phyloP scores from a whole-genome alignment of 1,140 invertebrate genomes.

The Sitophilus oryzae region DNA sequence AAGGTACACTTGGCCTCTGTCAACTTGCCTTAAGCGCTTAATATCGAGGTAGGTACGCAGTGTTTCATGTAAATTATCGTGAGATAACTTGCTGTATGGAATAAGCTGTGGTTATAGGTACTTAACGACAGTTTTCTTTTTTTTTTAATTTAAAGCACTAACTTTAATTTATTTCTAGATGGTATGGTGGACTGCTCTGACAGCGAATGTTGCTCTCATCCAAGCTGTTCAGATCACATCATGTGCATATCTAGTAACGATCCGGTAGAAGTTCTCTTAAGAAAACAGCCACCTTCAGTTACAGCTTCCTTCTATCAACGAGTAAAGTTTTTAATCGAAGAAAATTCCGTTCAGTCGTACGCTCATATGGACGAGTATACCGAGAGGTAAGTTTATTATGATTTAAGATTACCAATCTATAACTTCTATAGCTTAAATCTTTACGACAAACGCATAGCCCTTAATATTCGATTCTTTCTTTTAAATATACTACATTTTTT shows the following conservation, averaged over 20 bases:
- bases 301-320: constrained; percentile 97
- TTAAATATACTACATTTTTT: neutral
- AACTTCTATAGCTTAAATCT: constrained; percentile 10
- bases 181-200: constrained; percentile 97
- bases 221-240: constrained; percentile 78
- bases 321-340: constrained; percentile 97
- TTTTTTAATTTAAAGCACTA: no score
- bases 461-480: constrained; percentile 7
- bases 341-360: constrained; percentile 97
- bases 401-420: neutral
- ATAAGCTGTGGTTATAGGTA: no score
- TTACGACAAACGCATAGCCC: neutral
- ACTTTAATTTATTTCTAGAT: constrained; percentile 65
- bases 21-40: no score
- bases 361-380: constrained; percentile 95
- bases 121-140: no score
- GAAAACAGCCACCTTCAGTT: constrained; percentile 92
- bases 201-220: constrained; percentile 85
- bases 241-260: constrained; percentile 94
- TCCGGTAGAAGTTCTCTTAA: constrained; percentile 87
- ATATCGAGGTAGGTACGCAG: no score
- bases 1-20: no score
- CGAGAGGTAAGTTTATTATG: constrained; percentile 77
- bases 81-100: no score
- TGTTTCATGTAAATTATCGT: no score